A percentile compares a stretch with the other conserved stretches of the same genome.
Evolutionary conservation across 2,797 vertebrate species (phyloP).

Genomic region (Galagoides demidoff): DNA sequence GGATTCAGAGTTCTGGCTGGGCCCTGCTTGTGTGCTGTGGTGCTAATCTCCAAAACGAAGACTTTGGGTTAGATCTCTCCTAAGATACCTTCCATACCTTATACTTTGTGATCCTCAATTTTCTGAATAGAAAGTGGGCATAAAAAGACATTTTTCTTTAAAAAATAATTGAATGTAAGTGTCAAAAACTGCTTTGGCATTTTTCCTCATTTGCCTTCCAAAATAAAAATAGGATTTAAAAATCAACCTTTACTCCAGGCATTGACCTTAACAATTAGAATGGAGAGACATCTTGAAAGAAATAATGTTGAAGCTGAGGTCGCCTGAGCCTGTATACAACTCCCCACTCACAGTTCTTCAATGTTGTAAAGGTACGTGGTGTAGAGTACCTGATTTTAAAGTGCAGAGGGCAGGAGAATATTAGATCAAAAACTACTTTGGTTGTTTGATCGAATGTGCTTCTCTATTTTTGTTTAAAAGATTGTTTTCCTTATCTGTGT

Average conservation of each 20-base stretch:
- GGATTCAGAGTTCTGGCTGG: too few species aligned
- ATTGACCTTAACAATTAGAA: background rate
- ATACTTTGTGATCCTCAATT: background rate
- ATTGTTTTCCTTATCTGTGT: background rate
- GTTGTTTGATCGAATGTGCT: background rate
- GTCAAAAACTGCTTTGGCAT: background rate
- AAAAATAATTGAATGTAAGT: background rate
- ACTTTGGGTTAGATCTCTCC: background rate
- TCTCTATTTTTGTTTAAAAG: background rate
- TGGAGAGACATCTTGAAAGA: background rate
- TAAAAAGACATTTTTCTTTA: background rate
- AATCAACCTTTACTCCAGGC: background rate
- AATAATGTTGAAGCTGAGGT: background rate
- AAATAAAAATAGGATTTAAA: background rate
- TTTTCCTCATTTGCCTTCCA: background rate
- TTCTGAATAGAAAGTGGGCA: background rate
- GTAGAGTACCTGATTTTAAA: background rate
- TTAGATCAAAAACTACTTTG: background rate
- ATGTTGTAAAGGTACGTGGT: too few species aligned
- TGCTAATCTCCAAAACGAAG: background rate
- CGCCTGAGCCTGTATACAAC: background rate
- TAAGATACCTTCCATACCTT: background rate
- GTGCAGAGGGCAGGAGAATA: background rate
- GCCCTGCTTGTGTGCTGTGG: rapidly evolving
- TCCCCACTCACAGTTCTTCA: background rate